Percentiles rank a stretch among this genome's conserved stretches.
Conservation (phyloP, 2,797 vertebrate species). For the Erethizon dorsatum region DNA sequence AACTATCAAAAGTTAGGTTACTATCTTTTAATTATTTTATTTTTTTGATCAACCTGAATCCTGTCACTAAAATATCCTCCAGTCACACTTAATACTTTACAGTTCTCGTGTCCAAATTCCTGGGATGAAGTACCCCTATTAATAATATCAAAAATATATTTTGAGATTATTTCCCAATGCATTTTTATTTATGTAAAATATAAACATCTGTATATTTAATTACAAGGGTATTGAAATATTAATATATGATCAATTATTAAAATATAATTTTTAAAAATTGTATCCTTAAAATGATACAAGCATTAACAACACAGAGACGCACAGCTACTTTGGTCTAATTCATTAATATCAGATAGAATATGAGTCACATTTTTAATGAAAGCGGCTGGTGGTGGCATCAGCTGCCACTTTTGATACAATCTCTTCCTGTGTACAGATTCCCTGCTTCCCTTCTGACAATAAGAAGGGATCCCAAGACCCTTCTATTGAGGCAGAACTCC, state of each 20-base stretch:
- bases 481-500: not conserved
- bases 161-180: not conserved
- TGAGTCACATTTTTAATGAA: not conserved
- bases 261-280: not conserved
- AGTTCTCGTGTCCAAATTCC: not conserved
- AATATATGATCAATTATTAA: not conserved
- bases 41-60: not conserved
- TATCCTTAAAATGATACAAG: not conserved
- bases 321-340: not conserved
- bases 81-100: not conserved
- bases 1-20: not conserved
- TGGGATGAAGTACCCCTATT: not conserved
- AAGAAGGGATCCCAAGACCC: not conserved
- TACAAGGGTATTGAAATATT: not conserved
- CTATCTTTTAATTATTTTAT: not conserved
- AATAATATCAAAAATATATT: not conserved
- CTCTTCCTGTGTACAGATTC: not conserved
- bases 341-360: not conserved
- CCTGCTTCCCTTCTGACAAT: not conserved
- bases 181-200: not conserved
- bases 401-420: not conserved
- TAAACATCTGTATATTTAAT: not conserved
- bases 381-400: too few species aligned
- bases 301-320: not conserved
- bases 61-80: not conserved